Percentiles rank a stretch among this genome's conserved stretches.
phyloP scores from a whole-genome alignment of 2,797 vertebrate genomes.

The Pelodytes ibericus region DNA sequence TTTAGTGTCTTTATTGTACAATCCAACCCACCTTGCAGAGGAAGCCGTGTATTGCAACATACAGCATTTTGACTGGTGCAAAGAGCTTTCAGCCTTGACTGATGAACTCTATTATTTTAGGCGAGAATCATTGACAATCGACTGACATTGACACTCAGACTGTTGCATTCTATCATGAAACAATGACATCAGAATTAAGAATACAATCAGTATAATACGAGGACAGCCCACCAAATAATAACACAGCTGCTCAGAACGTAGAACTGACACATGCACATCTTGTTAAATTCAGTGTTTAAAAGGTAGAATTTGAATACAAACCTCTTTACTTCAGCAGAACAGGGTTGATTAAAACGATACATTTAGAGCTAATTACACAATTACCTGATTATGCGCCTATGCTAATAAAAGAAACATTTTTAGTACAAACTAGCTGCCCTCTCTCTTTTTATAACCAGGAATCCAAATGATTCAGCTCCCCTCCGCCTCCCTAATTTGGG shows the following conservation, averaged over 20 bases:
- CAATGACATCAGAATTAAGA: not conserved
- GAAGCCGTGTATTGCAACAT: no score
- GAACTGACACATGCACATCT: not conserved
- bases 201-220: not conserved
- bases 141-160: not conserved
- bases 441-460: slow-evolving; percentile 45
- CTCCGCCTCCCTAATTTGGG: slow-evolving; percentile 47
- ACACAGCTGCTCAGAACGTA: not conserved
- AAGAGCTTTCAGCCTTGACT: not conserved
- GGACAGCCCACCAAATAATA: slow-evolving; percentile 1
- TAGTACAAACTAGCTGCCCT: slow-evolving; percentile 45
- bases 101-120: not conserved
- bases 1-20: no score
- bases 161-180: not conserved
- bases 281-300: not conserved
- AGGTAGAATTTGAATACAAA: not conserved
- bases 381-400: slow-evolving; percentile 41
- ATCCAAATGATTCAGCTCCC: slow-evolving; percentile 41
- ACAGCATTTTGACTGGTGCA: no score
- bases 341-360: slow-evolving; percentile 38
- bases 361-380: slow-evolving; percentile 50
- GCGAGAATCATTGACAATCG: not conserved
- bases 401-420: slow-evolving; percentile 53
- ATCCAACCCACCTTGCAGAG: no score
- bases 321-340: slow-evolving; percentile 9